phyloP scores from a whole-genome alignment of 2,888 invertebrate genomes.

The Anticlea derivata region DNA sequence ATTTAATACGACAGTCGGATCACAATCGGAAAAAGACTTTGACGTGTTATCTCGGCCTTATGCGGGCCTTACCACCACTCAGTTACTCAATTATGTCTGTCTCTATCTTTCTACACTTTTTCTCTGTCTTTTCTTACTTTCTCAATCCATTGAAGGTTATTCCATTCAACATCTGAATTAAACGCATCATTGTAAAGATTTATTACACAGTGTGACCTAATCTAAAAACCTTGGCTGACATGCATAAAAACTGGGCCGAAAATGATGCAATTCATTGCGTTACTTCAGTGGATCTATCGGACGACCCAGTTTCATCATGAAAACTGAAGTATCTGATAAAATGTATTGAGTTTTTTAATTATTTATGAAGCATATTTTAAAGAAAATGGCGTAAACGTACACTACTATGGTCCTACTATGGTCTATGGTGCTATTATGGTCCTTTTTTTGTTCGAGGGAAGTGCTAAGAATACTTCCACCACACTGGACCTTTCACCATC shows the following conservation, averaged over 20 bases:
- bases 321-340: conserved; percentile 25
- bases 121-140: no score
- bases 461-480: no score
- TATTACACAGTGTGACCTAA: conserved; percentile 47
- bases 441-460: no score
- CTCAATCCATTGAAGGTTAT: conserved; percentile 1
- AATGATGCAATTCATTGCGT: conserved; percentile 38
- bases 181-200: conserved; percentile 8
- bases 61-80: no score
- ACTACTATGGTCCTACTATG: no score
- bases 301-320: conserved; percentile 33
- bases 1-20: no score
- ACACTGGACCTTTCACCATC: no score
- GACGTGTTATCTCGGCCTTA: no score
- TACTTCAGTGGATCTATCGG: conserved; percentile 27
- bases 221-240: conserved; percentile 56
- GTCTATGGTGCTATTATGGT: no score
- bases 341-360: not conserved
- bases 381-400: no score
- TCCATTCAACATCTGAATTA: not conserved
- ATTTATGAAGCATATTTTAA: no score
- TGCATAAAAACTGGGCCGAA: conserved; percentile 42
- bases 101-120: not conserved
- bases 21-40: no score
- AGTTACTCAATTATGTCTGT: not conserved